Base-by-base conservation (phyloP, 2,113 vertebrate species). In the Jacana jacana region DNA sequence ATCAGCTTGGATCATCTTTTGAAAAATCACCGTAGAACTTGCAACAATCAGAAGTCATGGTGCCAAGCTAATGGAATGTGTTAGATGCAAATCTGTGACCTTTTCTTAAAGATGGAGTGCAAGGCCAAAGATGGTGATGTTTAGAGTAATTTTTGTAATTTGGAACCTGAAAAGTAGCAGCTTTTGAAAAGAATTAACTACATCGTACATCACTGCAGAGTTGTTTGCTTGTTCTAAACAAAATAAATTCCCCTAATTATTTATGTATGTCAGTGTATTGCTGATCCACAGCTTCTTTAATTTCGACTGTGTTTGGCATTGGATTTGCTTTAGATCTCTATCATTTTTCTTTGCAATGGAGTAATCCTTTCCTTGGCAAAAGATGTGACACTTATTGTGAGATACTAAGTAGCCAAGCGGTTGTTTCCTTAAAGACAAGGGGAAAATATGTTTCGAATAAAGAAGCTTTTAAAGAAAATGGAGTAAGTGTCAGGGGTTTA, bases 201-300 rank as follows among this genome's bases (percentile, higher is more conserved):
- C 65, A 82, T 79, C 10, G 6, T 33, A 61, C 20, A 91, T 86
- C 93, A 75, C 88, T n/a, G 33, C 51, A 75, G 37, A 63, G 9
- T 40, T 80, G 55, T 88, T 93, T 91, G n/a, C 65, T 58, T 65
- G 37, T 30, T 65, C 86, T 76, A 88, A 96, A 90, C 72, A 94
- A 93, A 97, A 93, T 28, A 57, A 96, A 94, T 79, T 20, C 82
- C 52, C 39, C 91, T 60, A 81, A 93, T 93, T 92, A 94, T 93
- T 93, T 88, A 75, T 75, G 69, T 33, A 58, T 81, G 69, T 46
- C 83, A 90, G 48, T 5, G 25, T n/a, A 72, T 49, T 89, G 95
- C 92, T 96, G 92, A 96, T 94, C 94, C 93, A 86, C 72, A 37
- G 48, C 88, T 94, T 48, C 81, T 69, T 80, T 93, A 57, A 84